phyloP scores from a whole-genome alignment of 2,113 vertebrate species.

The Leucopternis melanops region DNA sequence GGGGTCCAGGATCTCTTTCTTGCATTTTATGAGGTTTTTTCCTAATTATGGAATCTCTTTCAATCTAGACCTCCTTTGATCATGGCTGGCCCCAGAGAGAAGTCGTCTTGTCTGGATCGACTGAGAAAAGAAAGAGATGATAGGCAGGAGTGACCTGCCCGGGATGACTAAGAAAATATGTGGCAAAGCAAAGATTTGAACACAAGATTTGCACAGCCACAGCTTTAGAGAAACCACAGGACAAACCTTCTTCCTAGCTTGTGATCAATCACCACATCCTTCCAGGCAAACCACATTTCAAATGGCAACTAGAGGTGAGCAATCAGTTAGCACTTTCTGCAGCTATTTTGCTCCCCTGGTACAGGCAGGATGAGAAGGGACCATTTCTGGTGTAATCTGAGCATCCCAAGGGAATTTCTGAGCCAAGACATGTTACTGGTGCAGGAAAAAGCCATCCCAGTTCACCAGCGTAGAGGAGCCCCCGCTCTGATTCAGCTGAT shows the following conservation, averaged over 20 bases:
- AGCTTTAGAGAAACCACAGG: not conserved
- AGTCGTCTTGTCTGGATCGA: constrained; percentile 22
- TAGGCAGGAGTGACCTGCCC: constrained; percentile 30
- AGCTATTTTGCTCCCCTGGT: not conserved
- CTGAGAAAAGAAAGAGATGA: constrained; percentile 7
- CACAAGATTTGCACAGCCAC: not conserved
- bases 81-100: constrained; percentile 32
- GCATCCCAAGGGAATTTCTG: not conserved
- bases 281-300: not conserved
- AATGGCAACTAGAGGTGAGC: not conserved
- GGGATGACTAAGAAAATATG: not conserved
- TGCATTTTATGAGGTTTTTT: constrained; percentile 35
- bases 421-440: not conserved
- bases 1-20: constrained; percentile 37
- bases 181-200: not conserved
- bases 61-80: constrained; percentile 53
- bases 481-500: not conserved
- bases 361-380: rapidly evolving
- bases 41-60: constrained; percentile 64
- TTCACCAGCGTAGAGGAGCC: not conserved
- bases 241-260: not conserved
- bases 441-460: not conserved
- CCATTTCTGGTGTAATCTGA: not conserved
- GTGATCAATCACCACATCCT: not conserved
- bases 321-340: rapidly evolving